phyloP scores from a whole-genome alignment of 2,888 invertebrate genomes.

The Plutella xylostella region DNA sequence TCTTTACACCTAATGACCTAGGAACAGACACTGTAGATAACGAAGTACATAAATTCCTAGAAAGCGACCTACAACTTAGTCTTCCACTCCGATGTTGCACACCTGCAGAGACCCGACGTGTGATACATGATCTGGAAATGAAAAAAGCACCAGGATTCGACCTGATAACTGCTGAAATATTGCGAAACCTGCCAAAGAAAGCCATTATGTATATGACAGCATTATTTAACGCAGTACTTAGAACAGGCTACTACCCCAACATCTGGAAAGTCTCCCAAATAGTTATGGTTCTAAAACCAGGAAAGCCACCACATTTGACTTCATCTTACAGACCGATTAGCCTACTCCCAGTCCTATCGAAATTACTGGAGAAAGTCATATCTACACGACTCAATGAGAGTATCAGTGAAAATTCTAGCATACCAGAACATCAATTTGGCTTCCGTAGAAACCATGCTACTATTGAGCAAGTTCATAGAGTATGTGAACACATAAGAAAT shows the following conservation, averaged over 20 bases:
- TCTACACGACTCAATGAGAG: too few species aligned
- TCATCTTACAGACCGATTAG: too few species aligned
- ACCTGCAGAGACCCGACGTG: conserved; percentile 1
- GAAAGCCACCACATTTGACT: conserved; percentile 2
- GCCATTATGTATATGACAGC: neutral
- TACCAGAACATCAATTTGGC: too few species aligned
- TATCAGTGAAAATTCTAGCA: too few species aligned
- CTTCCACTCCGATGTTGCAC: neutral
- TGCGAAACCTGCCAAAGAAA: neutral
- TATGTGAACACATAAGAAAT: conserved; percentile 6
- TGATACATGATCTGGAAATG: conserved; percentile 4
- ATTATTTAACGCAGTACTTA: neutral
- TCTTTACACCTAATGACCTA: neutral
- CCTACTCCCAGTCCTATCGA: too few species aligned
- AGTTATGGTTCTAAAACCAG: neutral
- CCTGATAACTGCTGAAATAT: neutral
- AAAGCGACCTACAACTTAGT: conserved; percentile 4
- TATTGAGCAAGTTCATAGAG: too few species aligned
- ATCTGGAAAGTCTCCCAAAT: neutral
- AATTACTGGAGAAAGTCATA: too few species aligned
- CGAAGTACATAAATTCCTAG: neutral
- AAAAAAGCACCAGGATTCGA: conserved; percentile 19
- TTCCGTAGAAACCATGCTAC: too few species aligned
- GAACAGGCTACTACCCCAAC: neutral
- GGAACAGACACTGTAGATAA: neutral